Evolutionary conservation across 2,113 vertebrate genomes (phyloP), one percentile per base, ranked within the genome.

Genomic region (Panthera uncia): DNA sequence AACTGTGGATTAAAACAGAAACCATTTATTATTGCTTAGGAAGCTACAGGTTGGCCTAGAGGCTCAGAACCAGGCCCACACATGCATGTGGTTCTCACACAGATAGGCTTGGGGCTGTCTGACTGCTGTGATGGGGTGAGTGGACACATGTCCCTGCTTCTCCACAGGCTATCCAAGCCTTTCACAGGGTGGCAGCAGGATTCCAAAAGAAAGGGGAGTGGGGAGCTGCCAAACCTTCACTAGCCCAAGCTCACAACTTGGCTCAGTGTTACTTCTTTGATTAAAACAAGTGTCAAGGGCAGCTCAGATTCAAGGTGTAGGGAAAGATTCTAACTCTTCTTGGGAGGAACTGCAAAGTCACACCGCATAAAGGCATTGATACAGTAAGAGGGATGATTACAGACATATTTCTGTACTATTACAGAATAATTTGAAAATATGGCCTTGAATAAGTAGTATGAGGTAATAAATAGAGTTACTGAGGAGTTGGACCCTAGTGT

Each of bases 1-100:
- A 95, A 80, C 6, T n/a, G 19, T 69, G 36, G 13, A 91, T 74
- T 94, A n/a, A 85, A 97, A 83, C 41, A 63, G 45, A 94, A 55
- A 63, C 7, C 31, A 33, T 79, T 36, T 66, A 10, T 36, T 65
- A 23, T 76, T 50, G 21, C 9, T 93, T 68, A 15, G 21, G 50
- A 63, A 41, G 50, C 48, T 76, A 12, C 36, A 41, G 15, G 69
- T 36, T 38, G 66, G 27, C 73, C 16, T 3, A 31, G 45, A 93
- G 55, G 5, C 33, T 66, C n/a, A 71, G 31, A 89, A 14, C 52
- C 38, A 80, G 63, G 16, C 16, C 73, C 10, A 31, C 29, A 12
- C 19, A 21, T 31, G 36, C 13, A 31, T 68, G 11, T 83, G 11
- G 50, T 89, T 36, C 33, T 81, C 83, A 45, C 4, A 1, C 33